These are phyloP conservation scores for Chymomyza costata DNA, from an alignment of 1,140 invertebrate species.

Conservation along the genomic window DNA sequence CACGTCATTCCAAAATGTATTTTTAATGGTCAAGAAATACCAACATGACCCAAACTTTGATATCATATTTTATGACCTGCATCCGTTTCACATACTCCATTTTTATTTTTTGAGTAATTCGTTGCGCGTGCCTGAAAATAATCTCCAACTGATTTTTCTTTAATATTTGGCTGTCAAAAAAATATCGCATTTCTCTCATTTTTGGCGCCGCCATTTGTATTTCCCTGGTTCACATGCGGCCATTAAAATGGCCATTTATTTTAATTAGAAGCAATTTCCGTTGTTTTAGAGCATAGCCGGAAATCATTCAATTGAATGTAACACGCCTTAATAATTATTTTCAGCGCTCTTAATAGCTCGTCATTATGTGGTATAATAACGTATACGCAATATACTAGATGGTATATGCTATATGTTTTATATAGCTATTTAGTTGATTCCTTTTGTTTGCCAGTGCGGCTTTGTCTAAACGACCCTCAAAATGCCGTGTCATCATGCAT, in stretches of 20 bases:
- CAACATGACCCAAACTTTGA: too few relatives aligned
- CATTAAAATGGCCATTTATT: slow-evolving; percentile 43
- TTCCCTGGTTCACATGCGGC: too few relatives aligned
- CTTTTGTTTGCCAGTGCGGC: neutral
- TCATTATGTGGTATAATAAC: slow-evolving; percentile 3
- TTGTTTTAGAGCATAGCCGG: slow-evolving; percentile 31
- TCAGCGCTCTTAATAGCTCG: slow-evolving; percentile 11
- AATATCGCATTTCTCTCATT: too few relatives aligned
- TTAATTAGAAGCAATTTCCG: slow-evolving; percentile 63
- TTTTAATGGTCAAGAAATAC: too few relatives aligned
- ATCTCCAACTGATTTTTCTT: too few relatives aligned
- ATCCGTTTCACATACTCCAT: too few relatives aligned
- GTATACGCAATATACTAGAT: neutral
- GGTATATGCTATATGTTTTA: slow-evolving; percentile 27
- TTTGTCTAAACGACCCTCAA: slow-evolving; percentile 35
- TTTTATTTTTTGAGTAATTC: too few relatives aligned
- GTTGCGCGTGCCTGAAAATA: too few relatives aligned
- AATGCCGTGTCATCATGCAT: slow-evolving; percentile 40
- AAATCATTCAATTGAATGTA: slow-evolving; percentile 43
- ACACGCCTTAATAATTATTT: slow-evolving; percentile 31
- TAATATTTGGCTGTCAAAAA: too few relatives aligned
- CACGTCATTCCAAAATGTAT: too few relatives aligned
- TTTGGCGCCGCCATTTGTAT: too few relatives aligned
- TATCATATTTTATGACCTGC: too few relatives aligned
- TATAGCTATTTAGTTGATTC: slow-evolving; percentile 16